Evolutionary conservation across 2,888 invertebrate species (phyloP), one percentile per base, ranked within the genome.

Genomic region (Elaeidobius kamerunicus): DNA sequence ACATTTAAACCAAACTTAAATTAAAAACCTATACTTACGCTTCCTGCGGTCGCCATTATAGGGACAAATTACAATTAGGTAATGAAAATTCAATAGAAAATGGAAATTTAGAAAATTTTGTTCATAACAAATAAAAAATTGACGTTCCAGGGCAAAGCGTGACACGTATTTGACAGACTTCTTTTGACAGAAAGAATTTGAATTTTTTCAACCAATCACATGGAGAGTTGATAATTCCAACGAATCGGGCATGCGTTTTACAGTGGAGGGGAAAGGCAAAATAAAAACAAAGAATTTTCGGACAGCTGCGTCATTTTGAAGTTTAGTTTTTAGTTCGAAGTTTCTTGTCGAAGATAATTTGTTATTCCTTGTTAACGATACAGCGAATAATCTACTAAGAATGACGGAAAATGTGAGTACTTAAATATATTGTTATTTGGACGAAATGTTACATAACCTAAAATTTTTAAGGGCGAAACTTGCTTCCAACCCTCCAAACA

Each of bases 101-200:
- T 14, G 55, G 44, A 55, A 57, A 51, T 57, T 56, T 44, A 52
- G 49, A 58, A 60, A 55, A 53, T 59, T 60, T 56, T 55, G 56
- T 30, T 60, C 62, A 65, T 62, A 63, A 63, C 63, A 65, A 63
- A 59, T 55, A 59, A 58, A 45, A 52, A 59, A 54, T 60, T 61
- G 59, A 62, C 63, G 61, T 65, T 57, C 56, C 44, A 41, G 30
- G 52, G 17, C 51, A 58, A 39, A 39, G 44, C 39, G 30, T 51
- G 44, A 51, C 44, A 39, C 27, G 11, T 14, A 16, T 12, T 48
- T 48, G 48, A 48, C 48, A 41, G 41, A 34, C 12, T 20, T 30
- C 28, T 32, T 48, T 41, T 34, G 59, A 59, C 58, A 61, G 60
- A 60, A 60, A 62, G 59, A 62, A 62, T 67, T 67, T 63, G 61